Conservation (phyloP, 2,888 invertebrate genomes). For the Cheilosia scutellata region DNA sequence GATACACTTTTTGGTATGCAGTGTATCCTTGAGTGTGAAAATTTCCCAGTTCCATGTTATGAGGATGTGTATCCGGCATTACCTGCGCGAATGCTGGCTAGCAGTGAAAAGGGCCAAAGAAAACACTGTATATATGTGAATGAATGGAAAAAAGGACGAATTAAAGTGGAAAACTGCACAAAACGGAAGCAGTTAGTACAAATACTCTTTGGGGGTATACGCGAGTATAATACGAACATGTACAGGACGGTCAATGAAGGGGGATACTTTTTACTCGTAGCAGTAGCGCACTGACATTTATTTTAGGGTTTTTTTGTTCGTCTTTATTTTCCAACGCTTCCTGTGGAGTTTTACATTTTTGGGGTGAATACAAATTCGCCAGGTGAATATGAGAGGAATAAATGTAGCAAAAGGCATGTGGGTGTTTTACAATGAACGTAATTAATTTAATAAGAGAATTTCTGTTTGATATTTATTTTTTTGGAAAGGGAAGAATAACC, state of each 20-base stretch:
- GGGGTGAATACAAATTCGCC: conserved; percentile 24
- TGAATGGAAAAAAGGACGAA: conserved; percentile 43
- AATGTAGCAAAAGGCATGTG: conserved; percentile 21
- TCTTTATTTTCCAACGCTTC: conserved; percentile 12
- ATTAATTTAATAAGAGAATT: conserved; percentile 70
- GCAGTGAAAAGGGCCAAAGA: conserved; percentile 31
- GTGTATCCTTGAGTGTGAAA: conserved; percentile 53
- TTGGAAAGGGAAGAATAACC: neutral
- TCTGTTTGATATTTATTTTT: conserved; percentile 28
- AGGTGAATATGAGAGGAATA: conserved; percentile 29
- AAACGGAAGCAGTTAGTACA: conserved; percentile 74
- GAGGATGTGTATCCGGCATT: conserved; percentile 50
- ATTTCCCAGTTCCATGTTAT: conserved; percentile 26
- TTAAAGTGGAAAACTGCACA: conserved; percentile 68
- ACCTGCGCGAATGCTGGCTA: conserved; percentile 51
- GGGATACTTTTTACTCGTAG: conserved; percentile 39
- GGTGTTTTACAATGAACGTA: conserved; percentile 55
- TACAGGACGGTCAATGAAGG: neutral
- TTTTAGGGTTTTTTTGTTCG: conserved; percentile 19
- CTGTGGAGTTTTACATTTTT: conserved; percentile 40
- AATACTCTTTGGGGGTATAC: conserved; percentile 25
- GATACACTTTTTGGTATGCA: conserved; percentile 24
- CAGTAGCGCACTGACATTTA: conserved; percentile 39
- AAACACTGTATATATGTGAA: conserved; percentile 18
- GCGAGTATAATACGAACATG: conserved; percentile 3